Base-by-base conservation (phyloP, 2,888 invertebrate species). In the Entomobrya multifasciata region DNA sequence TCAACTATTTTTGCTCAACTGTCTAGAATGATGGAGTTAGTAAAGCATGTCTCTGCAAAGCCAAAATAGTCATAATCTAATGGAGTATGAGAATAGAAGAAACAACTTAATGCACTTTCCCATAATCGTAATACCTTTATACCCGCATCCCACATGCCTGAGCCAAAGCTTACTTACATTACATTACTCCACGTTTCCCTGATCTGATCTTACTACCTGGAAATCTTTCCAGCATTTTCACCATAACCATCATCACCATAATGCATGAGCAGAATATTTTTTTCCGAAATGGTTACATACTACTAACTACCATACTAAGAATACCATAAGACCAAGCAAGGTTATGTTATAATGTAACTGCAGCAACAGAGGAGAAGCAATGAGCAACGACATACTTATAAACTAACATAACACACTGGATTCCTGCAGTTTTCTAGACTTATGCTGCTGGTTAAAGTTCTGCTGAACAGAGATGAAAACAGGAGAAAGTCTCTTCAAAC, bases 191-290 rank as follows among this genome's bases (percentile, higher is more conserved):
- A n/a, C n/a, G n/a, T n/a, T n/a, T n/a, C n/a, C n/a, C n/a, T n/a
- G n/a, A n/a, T n/a, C n/a, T n/a, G n/a, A n/a, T n/a, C n/a, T n/a
- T 65, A 17, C 41, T 65, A 65, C 65, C 70, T 49, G 47, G 47
- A 44, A 25, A 70, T 22, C 44, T 22, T 25, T 70, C 44, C 70
- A 47, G 49, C 47, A 47, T 47, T n/a, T n/a, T n/a, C n/a, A n/a
- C n/a, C 70, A 70, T 70, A 44, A 47, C 70, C 49, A 70, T 70
- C 70, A 70, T 44, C 70, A 49, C 25, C 22, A 47, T 22, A 44
- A 70, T 70, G 47, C 70, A 70, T 47, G 70, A 70, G 70, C 11
- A 70, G 70, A 70, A 70, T 70, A 70, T 44, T 70, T 70, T 36
- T 17, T 17, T 6, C 1, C n/a, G 36, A n/a, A n/a, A n/a, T 17